Evolutionary conservation across 64 coral and sea anemone species (phyloP).

Genomic region (Stichodactyla helianthus): DNA sequence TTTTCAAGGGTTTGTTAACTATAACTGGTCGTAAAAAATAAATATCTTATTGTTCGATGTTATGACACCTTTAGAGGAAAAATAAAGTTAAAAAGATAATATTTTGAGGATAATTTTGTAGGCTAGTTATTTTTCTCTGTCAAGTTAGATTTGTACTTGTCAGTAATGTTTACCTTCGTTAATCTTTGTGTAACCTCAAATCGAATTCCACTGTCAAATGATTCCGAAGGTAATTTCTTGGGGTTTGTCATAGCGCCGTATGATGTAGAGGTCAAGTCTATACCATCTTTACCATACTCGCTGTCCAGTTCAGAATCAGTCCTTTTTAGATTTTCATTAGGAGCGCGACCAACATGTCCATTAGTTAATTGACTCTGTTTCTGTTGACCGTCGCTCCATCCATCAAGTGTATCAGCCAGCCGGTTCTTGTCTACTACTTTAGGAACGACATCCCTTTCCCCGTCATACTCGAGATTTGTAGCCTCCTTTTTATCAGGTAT

Average conservation of each 20-base stretch:
- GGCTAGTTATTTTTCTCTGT: neutral
- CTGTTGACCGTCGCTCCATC: neutral
- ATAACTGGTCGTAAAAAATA: too few species aligned
- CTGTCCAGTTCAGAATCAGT: conserved; percentile 22
- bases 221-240: neutral
- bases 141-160: neutral
- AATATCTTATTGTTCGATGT: too few species aligned
- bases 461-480: neutral
- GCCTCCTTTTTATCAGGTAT: neutral
- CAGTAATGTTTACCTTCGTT: conserved; percentile 14
- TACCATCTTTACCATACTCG: conserved; percentile 69
- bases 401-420: neutral
- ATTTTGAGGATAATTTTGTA: neutral
- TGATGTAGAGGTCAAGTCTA: conserved; percentile 61
- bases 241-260: neutral
- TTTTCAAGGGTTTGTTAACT: too few species aligned
- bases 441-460: neutral
- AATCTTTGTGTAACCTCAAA: neutral
- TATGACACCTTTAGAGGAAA: too few species aligned
- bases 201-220: conserved; percentile 13
- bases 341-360: neutral
- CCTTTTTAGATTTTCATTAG: neutral
- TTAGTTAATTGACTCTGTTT: neutral
- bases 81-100: neutral
- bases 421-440: neutral